phyloP scores from a whole-genome alignment of 2,888 invertebrate species.

The Iselma pallidipennis region DNA sequence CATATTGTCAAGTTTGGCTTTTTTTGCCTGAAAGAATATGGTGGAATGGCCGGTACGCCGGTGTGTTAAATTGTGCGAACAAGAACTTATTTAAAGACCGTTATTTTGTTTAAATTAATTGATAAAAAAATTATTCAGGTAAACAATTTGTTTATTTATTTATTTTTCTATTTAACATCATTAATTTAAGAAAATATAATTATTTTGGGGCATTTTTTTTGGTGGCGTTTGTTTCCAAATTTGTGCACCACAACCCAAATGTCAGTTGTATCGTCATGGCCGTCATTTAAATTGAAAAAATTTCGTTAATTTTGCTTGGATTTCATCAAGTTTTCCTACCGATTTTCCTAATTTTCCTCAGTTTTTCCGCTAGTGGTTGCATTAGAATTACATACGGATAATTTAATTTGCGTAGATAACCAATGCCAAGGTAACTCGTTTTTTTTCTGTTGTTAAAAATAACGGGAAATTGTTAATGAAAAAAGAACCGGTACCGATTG shows the following conservation, averaged over 20 bases:
- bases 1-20: not conserved
- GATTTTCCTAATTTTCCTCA: no score
- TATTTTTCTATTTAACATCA: not conserved
- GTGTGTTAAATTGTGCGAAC: not conserved
- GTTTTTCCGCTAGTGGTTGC: no score
- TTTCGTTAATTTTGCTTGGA: not conserved
- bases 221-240: not conserved
- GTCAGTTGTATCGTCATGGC: not conserved
- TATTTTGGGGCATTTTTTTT: no score
- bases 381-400: no score
- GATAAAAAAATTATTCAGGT: not conserved
- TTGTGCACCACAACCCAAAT: not conserved
- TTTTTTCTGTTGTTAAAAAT: no score
- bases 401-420: no score
- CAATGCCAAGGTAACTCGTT: no score
- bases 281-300: not conserved
- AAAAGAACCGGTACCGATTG: constrained; percentile 36
- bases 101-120: not conserved
- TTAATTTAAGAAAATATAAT: no score
- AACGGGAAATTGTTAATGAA: not conserved
- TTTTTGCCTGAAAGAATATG: constrained; percentile 6
- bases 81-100: no score
- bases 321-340: not conserved
- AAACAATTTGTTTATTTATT: not conserved
- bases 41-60: constrained; percentile 18